A percentile compares a stretch with the other conserved stretches of the same genome.
These are phyloP conservation scores for Drosophila lowei DNA, from an alignment of 1,140 invertebrate genomes.

Conservation along the genomic window DNA sequence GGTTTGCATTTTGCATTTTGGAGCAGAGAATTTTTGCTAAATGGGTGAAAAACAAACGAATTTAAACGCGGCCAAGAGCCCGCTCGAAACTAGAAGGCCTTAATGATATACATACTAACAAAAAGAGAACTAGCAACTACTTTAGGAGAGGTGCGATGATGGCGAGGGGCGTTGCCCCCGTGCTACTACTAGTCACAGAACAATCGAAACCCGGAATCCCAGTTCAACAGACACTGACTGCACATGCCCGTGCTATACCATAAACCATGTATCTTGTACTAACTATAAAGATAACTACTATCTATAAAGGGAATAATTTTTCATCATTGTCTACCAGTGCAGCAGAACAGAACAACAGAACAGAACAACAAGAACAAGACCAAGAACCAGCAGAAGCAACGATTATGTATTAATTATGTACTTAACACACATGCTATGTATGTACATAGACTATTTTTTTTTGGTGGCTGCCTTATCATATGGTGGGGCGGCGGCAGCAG, in stretches of 20 bases:
- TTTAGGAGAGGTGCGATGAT: conserved; percentile 58
- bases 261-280: conserved; percentile 43
- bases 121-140: conserved; percentile 40
- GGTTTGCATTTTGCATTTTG: conserved; percentile 69
- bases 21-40: conserved; percentile 49
- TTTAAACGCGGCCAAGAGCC: conserved; percentile 65
- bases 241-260: conserved; percentile 5
- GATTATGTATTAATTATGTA: conserved; percentile 71
- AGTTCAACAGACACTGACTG: conserved; percentile 35
- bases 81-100: conserved; percentile 77
- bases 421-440: conserved; percentile 52
- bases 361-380: neutral
- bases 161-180: conserved; percentile 37
- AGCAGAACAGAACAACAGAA: conserved; percentile 18
- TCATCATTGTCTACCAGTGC: conserved; percentile 48
- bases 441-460: conserved; percentile 36
- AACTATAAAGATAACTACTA: conserved; percentile 25
- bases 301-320: conserved; percentile 38
- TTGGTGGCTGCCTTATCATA: neutral
- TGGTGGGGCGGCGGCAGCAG: too few relatives aligned
- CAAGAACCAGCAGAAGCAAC: conserved; percentile 26
- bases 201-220: conserved; percentile 56
- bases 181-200: conserved; percentile 61
- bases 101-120: conserved; percentile 73
- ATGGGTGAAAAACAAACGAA: conserved; percentile 59